These are phyloP conservation scores for Ellobium chinense DNA, from an alignment of 2,888 invertebrate genomes.

Conservation along the genomic window DNA sequence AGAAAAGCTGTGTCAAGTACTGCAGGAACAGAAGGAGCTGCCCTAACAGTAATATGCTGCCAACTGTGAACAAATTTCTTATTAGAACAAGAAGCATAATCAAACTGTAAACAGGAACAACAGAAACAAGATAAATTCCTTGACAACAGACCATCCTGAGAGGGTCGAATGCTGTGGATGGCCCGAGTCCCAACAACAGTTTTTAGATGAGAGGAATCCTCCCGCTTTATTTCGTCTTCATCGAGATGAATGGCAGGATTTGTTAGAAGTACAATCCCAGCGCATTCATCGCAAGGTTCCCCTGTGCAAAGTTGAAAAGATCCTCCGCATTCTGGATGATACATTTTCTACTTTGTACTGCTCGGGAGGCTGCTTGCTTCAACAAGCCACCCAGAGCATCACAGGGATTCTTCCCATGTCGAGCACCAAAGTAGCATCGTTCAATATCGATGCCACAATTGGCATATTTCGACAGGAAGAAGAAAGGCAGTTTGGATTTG, in stretches of 20 bases:
- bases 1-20: not conserved
- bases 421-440: constrained; percentile 13
- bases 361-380: constrained; percentile 9
- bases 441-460: not conserved
- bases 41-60: no score
- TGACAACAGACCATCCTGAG: not conserved
- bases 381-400: constrained; percentile 20
- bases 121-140: constrained; percentile 16
- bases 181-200: not conserved
- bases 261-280: not conserved
- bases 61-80: not conserved
- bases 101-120: not conserved
- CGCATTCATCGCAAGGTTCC: not conserved
- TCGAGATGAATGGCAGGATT: not conserved
- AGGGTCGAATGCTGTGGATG: not conserved
- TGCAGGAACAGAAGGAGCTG: no score
- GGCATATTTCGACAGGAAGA: not conserved
- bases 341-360: not conserved
- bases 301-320: not conserved
- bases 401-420: constrained; percentile 29
- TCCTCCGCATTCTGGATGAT: not conserved
- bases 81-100: not conserved
- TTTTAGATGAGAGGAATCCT: not conserved
- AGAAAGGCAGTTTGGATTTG: constrained; percentile 27
- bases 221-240: not conserved